Evolutionary conservation across 37 sponge, comb jelly and placozoan genomes (phyloP).

Genomic region (Halichondria panicea): DNA sequence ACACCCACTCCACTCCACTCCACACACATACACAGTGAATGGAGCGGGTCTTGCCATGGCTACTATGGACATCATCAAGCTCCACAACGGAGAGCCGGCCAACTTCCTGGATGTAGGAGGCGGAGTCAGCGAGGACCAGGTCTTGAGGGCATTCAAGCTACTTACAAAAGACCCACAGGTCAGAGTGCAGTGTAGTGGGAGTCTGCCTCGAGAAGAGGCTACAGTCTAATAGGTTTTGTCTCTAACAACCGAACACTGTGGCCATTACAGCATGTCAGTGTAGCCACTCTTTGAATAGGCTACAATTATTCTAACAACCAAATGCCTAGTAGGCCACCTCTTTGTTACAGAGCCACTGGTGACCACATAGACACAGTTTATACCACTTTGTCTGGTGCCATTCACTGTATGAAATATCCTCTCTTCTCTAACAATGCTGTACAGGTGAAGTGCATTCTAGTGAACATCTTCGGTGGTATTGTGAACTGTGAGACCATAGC

Average conservation of each 20-base stretch:
- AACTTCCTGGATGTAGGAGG: slow-evolving; percentile 99
- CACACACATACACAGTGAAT: slow-evolving; percentile 65
- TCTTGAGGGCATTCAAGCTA: slow-evolving; percentile 86
- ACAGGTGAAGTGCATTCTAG: slow-evolving; percentile 96
- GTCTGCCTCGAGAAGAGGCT: background rate
- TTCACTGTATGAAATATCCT: background rate
- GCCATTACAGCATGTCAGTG: too few relatives aligned
- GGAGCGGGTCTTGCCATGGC: slow-evolving; percentile 99
- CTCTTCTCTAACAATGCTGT: background rate
- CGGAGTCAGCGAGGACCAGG: slow-evolving; percentile 87
- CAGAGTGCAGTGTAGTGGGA: background rate
- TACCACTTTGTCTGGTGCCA: background rate
- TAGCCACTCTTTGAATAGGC: too few relatives aligned
- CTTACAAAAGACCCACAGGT: slow-evolving; percentile 88
- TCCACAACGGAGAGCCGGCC: slow-evolving; percentile 93
- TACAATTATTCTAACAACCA: too few relatives aligned
- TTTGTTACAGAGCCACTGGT: too few relatives aligned
- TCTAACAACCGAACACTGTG: too few relatives aligned
- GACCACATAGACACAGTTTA: too few relatives aligned
- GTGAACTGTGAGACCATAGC: slow-evolving; percentile 96
- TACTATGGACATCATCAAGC: slow-evolving; percentile 99
- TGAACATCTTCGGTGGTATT: slow-evolving; percentile 98
- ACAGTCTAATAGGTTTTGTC: background rate
- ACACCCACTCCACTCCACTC: background rate
- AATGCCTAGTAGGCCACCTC: too few relatives aligned